phyloP scores from a whole-genome alignment of 2,113 vertebrate species.

The Clinocottus analis region DNA sequence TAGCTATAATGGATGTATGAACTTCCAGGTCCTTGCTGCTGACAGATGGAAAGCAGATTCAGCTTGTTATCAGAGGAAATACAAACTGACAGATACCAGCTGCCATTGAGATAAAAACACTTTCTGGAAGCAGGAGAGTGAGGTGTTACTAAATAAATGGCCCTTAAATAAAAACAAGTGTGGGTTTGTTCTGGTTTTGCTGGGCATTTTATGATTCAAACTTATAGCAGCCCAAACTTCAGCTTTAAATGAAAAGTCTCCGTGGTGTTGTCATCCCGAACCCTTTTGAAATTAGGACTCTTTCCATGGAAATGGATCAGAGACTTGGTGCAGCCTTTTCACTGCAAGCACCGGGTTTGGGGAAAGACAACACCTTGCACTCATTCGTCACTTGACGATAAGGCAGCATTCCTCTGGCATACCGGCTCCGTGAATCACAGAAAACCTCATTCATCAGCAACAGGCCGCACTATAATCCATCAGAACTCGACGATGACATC shows the following conservation, averaged over 20 bases:
- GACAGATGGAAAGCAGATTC: slow-evolving; percentile 67
- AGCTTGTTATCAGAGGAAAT: slow-evolving; percentile 63
- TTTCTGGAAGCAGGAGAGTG: slow-evolving; percentile 4
- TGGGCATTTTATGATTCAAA: slow-evolving; percentile 3
- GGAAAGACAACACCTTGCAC: slow-evolving; percentile 16
- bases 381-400: slow-evolving; percentile 68
- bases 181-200: not conserved
- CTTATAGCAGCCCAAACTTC: not conserved
- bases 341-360: slow-evolving; percentile 4
- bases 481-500: slow-evolving; percentile 54
- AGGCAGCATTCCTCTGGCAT: slow-evolving; percentile 59
- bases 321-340: slow-evolving; percentile 4
- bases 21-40: slow-evolving; percentile 22
- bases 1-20: not conserved
- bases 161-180: not conserved
- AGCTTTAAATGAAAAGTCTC: not conserved
- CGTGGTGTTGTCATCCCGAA: not conserved
- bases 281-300: not conserved
- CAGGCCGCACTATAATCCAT: slow-evolving; percentile 51
- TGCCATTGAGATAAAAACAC: slow-evolving; percentile 31
- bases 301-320: not conserved
- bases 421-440: slow-evolving; percentile 51
- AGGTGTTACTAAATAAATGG: slow-evolving; percentile 29
- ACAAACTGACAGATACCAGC: slow-evolving; percentile 53
- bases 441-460: slow-evolving; percentile 61